Evolutionary conservation across 2,797 vertebrate genomes (phyloP).

Genomic region (Oreochromis mossambicus): DNA sequence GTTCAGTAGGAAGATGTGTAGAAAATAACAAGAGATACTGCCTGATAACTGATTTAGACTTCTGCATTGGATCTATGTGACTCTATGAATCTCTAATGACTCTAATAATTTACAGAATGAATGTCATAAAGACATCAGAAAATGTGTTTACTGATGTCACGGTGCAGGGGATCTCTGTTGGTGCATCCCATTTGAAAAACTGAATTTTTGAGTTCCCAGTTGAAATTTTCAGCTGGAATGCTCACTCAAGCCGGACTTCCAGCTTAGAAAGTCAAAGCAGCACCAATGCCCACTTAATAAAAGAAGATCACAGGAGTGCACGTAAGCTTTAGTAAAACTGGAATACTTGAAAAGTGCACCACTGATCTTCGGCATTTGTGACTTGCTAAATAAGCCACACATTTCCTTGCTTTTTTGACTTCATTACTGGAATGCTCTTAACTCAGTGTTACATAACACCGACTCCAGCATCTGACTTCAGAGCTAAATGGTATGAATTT

Average conservation of each 20-base stretch:
- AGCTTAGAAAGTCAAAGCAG: neutral
- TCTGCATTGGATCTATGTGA: neutral
- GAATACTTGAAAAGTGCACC: neutral
- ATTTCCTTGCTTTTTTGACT: neutral
- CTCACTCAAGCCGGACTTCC: fast-evolving
- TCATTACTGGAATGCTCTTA: neutral
- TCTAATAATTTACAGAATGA: neutral
- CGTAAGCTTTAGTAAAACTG: fast-evolving
- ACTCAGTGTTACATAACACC: neutral
- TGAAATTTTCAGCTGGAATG: neutral
- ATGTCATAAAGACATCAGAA: neutral
- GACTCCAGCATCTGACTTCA: neutral
- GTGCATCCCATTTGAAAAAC: neutral
- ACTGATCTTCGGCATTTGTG: neutral
- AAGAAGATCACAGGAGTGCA: fast-evolving
- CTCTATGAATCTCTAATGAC: neutral
- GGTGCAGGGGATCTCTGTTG: neutral
- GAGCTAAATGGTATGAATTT: neutral
- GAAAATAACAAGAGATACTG: neutral
- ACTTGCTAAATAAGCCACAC: neutral
- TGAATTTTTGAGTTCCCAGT: neutral
- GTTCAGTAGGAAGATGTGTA: neutral
- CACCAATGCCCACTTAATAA: neutral
- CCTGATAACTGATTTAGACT: neutral
- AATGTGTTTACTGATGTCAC: neutral